Evolutionary conservation across 2,888 invertebrate species (phyloP), one percentile per base, ranked within the genome.

Genomic region (Oligia fasciuncula): DNA sequence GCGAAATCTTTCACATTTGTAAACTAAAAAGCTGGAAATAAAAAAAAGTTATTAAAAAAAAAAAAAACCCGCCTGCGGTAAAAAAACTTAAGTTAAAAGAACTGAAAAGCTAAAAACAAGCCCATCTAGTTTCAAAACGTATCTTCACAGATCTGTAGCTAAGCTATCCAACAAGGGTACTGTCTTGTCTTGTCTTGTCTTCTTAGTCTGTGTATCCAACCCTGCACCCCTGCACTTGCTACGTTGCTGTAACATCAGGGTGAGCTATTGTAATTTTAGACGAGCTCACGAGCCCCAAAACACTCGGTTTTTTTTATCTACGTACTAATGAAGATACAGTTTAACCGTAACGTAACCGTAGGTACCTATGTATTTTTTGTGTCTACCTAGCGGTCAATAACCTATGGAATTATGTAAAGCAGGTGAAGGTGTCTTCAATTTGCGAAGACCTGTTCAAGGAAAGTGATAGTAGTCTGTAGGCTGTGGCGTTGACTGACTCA

Each of bases 371-470:
- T 46, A 35, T 62, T 57, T 54, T 75, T 49, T 54, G 46, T 40
- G 49, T n/a, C 51, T 54, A 46, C 1, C 9, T 81, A 4, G 62
- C 82, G 83, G 76, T 82, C 68, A 80, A 63, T 83, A 57, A 80
- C 74, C 46, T 46, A 57, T 14, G 51, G 14, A 62, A 62, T 79
- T 84, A 79, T 81, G 81, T 77, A 63, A 84, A 84, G 29, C 62
- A 84, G 66, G 73, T 82, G 80, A 40, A 66, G 70, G 76, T 68
- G 76, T 76, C 82, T 79, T 78, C 46, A 76, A 67, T 68, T 68
- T 77, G 67, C 71, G 43, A 65, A 77, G 72, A 67, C 77, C 66
- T 81, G 76, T 81, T 76, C n/a, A 46, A 80, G 57, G 81, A 85
- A 81, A 82, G 85, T 69, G 69, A 69, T 54, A 72, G 85, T 81